Evolutionary conservation across 2,113 vertebrate species (phyloP).

Genomic region (Bungarus multicinctus): DNA sequence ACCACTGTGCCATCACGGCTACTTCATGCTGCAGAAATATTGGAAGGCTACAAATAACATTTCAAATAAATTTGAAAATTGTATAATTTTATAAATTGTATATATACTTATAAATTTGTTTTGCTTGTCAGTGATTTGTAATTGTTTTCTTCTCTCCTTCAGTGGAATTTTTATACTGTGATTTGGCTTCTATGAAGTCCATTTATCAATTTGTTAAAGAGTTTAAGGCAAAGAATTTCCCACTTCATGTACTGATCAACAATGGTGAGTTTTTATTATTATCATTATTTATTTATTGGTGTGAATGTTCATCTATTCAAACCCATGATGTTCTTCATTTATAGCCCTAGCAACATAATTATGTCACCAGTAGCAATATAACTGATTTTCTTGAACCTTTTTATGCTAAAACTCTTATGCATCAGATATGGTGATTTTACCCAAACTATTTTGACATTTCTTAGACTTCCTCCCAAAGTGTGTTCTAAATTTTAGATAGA

Average conservation of each 20-base stretch:
- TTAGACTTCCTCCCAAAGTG: neutral
- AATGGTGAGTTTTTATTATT: constrained; percentile 76
- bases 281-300: neutral
- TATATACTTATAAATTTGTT: neutral
- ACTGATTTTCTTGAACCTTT: neutral
- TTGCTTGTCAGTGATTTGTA: neutral
- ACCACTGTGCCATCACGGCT: neutral
- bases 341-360: neutral
- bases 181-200: constrained; percentile 86
- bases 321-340: neutral
- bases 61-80: neutral
- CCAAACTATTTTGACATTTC: neutral
- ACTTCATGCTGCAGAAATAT: neutral
- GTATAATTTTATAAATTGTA: neutral
- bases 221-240: constrained; percentile 75
- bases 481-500: neutral
- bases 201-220: constrained; percentile 74
- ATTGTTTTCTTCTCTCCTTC: constrained; percentile 9
- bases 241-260: constrained; percentile 87
- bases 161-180: constrained; percentile 86
- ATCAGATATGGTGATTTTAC: neutral
- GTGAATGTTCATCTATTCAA: neutral
- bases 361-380: neutral
- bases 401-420: neutral
- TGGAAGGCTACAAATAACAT: neutral